Conservation (phyloP, 2,113 vertebrate genomes). For the Scomber colias region DNA sequence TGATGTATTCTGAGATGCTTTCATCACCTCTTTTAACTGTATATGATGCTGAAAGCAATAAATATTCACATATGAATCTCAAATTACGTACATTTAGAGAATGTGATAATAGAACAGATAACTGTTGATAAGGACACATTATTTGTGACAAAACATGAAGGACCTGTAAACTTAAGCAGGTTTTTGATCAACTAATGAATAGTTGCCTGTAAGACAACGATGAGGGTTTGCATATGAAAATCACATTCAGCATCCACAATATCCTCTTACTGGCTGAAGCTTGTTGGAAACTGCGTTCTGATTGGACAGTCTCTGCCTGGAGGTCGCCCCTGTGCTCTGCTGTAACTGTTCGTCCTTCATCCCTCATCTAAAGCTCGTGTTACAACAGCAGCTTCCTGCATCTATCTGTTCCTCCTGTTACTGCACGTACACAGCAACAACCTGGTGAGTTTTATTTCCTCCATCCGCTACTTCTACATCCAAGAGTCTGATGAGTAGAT, state of each 20-base stretch:
- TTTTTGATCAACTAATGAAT: no score
- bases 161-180: no score
- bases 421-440: no score
- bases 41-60: no score
- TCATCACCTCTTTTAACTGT: no score
- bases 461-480: no score
- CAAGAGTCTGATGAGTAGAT: not conserved
- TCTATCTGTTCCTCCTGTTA: fast-evolving
- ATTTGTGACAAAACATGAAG: no score
- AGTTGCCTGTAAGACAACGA: conserved; percentile 5
- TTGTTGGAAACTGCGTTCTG: not conserved
- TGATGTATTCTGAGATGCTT: no score
- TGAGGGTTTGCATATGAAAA: not conserved
- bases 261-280: not conserved
- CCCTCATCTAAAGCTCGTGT: conserved; percentile 1
- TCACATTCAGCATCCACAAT: not conserved
- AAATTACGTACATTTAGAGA: no score
- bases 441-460: not conserved
- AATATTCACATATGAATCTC: no score
- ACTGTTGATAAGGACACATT: no score
- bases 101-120: no score
- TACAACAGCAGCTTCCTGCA: conserved; percentile 4
- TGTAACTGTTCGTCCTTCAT: not conserved
- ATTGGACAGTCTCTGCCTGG: not conserved
- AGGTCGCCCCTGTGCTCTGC: not conserved